These are phyloP conservation scores for Imbricaverruca yamaguchii DNA, from an alignment of 2,888 invertebrate genomes.

Conservation along the genomic window DNA sequence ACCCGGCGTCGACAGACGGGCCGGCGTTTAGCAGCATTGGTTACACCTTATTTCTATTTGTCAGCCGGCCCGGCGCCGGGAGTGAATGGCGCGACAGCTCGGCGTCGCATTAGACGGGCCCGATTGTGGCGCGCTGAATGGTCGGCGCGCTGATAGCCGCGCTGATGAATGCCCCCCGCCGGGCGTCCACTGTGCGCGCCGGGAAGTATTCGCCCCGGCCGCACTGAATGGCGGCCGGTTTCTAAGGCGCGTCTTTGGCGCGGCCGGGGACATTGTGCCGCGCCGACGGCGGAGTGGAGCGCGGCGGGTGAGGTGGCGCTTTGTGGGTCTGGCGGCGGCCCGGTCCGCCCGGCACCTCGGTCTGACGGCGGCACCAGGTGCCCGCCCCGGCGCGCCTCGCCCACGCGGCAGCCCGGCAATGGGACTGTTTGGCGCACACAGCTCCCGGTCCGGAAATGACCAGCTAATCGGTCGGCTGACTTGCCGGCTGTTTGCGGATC, in stretches of 20 bases:
- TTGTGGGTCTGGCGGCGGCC: neutral
- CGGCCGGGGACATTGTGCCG: neutral
- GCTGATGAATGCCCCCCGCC: slow-evolving; percentile 7
- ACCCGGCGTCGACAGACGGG: neutral
- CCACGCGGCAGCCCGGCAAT: too few relatives aligned
- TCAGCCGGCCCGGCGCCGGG: neutral
- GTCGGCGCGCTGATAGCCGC: neutral
- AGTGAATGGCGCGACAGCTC: slow-evolving; percentile 5
- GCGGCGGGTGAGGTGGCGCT: neutral
- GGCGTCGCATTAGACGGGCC: neutral
- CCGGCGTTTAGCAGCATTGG: slow-evolving; percentile 9
- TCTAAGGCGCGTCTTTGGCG: neutral
- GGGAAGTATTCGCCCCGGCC: slow-evolving; percentile 1
- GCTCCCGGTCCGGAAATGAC: neutral
- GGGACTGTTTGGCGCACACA: too few relatives aligned
- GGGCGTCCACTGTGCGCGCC: neutral
- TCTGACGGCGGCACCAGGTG: neutral
- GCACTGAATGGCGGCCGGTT: neutral
- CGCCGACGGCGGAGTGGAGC: neutral
- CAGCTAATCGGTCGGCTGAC: neutral
- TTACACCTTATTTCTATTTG: slow-evolving; percentile 22
- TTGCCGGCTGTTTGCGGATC: neutral
- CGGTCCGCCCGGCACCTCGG: neutral
- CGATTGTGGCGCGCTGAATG: neutral
- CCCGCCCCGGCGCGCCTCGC: neutral